Evolutionary conservation across 2,113 vertebrate genomes (phyloP).

Genomic region (Baryphthengus martii): DNA sequence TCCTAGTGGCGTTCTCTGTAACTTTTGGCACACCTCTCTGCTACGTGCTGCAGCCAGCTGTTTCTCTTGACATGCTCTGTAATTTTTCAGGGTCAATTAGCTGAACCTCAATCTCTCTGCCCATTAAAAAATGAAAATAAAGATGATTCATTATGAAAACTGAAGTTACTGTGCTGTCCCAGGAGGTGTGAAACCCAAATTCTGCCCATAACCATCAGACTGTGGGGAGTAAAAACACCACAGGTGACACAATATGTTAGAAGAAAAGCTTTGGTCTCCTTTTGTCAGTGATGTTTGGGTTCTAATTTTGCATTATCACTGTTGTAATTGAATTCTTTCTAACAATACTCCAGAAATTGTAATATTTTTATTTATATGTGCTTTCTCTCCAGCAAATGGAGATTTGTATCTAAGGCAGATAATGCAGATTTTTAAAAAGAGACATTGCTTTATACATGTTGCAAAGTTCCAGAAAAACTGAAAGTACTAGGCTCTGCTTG

Average conservation of each 20-base stretch:
- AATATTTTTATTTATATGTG: not conserved
- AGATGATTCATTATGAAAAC: not conserved
- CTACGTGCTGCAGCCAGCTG: not conserved
- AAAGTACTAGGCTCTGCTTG: not conserved
- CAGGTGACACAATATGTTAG: not conserved
- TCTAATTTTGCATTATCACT: not conserved
- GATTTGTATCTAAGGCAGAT: not conserved
- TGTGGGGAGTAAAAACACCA: not conserved
- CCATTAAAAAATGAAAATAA: not conserved
- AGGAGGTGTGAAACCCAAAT: not conserved
- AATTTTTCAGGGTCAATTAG: not conserved
- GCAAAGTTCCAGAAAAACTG: not conserved
- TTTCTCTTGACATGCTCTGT: not conserved
- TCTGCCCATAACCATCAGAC: not conserved
- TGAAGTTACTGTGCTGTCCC: not conserved
- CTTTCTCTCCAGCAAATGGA: not conserved
- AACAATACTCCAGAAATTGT: not conserved
- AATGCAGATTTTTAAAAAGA: not conserved
- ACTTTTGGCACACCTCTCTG: not conserved
- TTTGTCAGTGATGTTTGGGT: not conserved
- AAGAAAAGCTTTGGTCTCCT: not conserved
- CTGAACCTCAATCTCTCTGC: not conserved
- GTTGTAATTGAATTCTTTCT: not conserved
- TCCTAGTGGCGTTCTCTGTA: not conserved
- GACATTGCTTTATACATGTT: not conserved